Conservation (phyloP, 2,888 invertebrate genomes). For the Cyaniris semiargus region DNA sequence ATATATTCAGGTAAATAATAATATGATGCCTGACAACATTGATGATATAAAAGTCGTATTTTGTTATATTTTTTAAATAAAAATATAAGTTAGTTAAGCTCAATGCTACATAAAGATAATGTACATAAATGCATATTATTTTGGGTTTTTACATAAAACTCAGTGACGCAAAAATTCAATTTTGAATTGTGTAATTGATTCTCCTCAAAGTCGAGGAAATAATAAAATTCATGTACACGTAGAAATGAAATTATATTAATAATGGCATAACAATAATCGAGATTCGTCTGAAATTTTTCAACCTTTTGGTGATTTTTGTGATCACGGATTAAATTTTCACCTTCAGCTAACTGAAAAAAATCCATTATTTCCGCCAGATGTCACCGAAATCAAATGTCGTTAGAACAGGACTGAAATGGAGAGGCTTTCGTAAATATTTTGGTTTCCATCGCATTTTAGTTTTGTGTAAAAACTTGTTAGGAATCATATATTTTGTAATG, state of each 20-base stretch:
- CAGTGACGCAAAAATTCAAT: not conserved
- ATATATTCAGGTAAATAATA: not conserved
- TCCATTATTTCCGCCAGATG: constrained; percentile 81
- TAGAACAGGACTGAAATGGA: constrained; percentile 53
- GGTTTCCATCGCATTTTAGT: not conserved
- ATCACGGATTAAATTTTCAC: constrained; percentile 79
- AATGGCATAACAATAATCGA: constrained; percentile 7
- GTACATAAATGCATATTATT: no score
- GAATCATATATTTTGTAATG: no score
- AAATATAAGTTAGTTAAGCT: no score
- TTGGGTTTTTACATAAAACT: no score
- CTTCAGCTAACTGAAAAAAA: constrained; percentile 81
- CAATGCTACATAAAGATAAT: no score
- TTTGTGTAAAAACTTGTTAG: not conserved
- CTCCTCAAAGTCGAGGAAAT: not conserved
- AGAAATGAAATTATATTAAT: not conserved
- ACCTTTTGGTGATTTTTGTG: constrained; percentile 25
- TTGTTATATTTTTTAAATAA: no score
- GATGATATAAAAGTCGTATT: no score
- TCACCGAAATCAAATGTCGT: constrained; percentile 77
- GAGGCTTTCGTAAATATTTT: constrained; percentile 35
- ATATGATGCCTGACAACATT: no score
- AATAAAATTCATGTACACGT: not conserved
- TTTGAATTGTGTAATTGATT: not conserved
- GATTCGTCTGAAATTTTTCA: constrained; percentile 13